Evolutionary conservation across 2,797 vertebrate genomes (phyloP).

Genomic region (Mionectes olivaceus): DNA sequence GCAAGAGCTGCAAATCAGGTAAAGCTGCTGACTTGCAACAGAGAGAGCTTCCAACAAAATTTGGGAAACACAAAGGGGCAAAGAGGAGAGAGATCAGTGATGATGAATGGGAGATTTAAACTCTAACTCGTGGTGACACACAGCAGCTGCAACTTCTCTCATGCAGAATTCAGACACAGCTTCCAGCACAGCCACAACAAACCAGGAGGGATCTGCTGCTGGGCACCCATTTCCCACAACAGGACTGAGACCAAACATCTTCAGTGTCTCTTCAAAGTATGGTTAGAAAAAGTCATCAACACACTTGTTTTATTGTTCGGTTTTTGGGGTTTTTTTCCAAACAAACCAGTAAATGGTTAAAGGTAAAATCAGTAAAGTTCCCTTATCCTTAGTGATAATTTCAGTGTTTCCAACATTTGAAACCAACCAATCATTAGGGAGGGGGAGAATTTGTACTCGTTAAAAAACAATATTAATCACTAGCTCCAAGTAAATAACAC

Average conservation of each 20-base stretch:
- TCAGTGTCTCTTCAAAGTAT: background rate
- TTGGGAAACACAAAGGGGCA: background rate
- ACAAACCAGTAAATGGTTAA: background rate
- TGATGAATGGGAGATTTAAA: background rate
- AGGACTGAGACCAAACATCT: background rate
- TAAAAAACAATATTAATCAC: background rate
- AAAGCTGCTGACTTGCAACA: slow-evolving; percentile 52
- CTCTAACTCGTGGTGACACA: background rate
- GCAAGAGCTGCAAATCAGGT: slow-evolving; percentile 53
- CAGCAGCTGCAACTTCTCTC: background rate
- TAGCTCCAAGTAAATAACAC: background rate
- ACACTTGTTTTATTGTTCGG: background rate
- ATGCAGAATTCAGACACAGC: background rate
- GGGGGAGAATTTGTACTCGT: background rate
- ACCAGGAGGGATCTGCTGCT: background rate
- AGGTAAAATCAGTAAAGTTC: background rate
- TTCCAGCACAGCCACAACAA: background rate
- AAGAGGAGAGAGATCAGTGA: background rate
- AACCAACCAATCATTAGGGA: background rate
- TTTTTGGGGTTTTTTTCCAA: background rate
- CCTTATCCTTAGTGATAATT: background rate
- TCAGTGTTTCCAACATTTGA: background rate
- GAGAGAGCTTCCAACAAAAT: background rate
- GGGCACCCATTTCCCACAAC: background rate
- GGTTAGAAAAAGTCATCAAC: background rate